Base-by-base conservation (phyloP, 2,797 vertebrate species). In the Phoxinus dragarum region DNA sequence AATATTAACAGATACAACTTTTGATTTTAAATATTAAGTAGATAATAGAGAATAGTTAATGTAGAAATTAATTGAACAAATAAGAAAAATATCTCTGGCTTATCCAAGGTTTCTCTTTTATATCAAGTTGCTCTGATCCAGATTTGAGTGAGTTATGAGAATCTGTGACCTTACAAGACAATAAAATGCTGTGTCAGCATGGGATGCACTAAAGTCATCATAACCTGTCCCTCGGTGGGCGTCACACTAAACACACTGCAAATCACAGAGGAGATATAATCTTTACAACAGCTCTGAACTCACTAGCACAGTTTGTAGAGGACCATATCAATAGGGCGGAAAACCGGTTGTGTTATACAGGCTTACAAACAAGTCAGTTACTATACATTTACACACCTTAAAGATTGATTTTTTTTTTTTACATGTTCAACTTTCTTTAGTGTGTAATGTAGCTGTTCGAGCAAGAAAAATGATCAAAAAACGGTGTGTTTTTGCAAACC, bases 181-280 rank as follows among this genome's bases (percentile, higher is more conserved):
- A 85, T 74, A 86, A 92, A 92, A 86, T 87, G 93, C 91, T 86
- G 91, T 88, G 90, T 94, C 92, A 92, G 91, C 92, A 90, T 47
- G 72, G 90, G 84, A 82, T 82, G 87, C 91, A 91, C 89, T 36
- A 47, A 85, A 92, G 91, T 94, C 89, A 90, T 92, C 42, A 54
- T 49, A 54, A 68, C 47, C 87, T 88, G 6, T 66, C 85, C 34
- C 77, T 75, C 64, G 66, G 47, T 91, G 90, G 88, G 90, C 89
- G 85, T 66, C 80, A 52, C 83, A 85, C 83, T 87, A 87, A 67
- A 68, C 66, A 71, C 68, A 64, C 40, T 27, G 36, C 66, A 73
- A 71, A 61, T 72, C 67, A 73, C 21, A 87, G 91, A 91, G 89
- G 86, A 68, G 64, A 69, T 80, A 23, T 34, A 11, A 69, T 54